Base-by-base conservation (phyloP, 1,140 invertebrate species). In the Vollenhovia emeryi region DNA sequence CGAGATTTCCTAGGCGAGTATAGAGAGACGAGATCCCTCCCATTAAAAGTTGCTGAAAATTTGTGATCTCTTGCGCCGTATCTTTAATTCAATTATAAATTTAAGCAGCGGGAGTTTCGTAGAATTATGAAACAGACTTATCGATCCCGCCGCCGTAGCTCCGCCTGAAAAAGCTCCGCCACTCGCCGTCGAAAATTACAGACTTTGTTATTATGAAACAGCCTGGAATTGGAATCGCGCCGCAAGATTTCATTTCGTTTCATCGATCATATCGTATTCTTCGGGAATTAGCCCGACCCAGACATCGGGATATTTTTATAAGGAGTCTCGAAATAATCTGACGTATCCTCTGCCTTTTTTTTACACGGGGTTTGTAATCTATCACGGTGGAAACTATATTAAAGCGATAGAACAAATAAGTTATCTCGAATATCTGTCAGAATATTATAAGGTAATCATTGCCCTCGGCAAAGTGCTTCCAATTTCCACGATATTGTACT, bases 11-110 rank as follows among this genome's bases (percentile, higher is more conserved):
- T 24, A n/a, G 11, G 11, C 48, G 48, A 69, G 75, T 57, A 15
- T 9, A 21, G n/a, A n/a, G 30, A 79, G 30, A n/a, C n/a, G n/a
- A n/a, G 75, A 78, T 78, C 30, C 43, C 18, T n/a, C 13, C 40
- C 43, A 66, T 66, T 78, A 66, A 79, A 66, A 66, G 60, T 79
- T 66, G 1, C 21, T 9, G 30, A 66, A 79, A 79, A 79, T 79
- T 79, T 27, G 43, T 8, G 36, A 52, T 50, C 69, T 36, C 33
- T 33, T 18, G n/a, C 24, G 43, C 6, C 15, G 60, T 71, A 57
- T 55, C 68, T 80, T 80, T 80, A 43, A 55, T 43, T 80, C 33
- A 21, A 30, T 80, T 71, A 43, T 30, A 27, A 68, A 79, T 68
- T 66, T 68, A 21, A 66, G 15, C 21, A 55, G 15, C n/a, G 8